Percentiles rank a stretch among this genome's conserved stretches.
Evolutionary conservation across 1,140 invertebrate genomes (phyloP).

Genomic region (Papilio polytes): DNA sequence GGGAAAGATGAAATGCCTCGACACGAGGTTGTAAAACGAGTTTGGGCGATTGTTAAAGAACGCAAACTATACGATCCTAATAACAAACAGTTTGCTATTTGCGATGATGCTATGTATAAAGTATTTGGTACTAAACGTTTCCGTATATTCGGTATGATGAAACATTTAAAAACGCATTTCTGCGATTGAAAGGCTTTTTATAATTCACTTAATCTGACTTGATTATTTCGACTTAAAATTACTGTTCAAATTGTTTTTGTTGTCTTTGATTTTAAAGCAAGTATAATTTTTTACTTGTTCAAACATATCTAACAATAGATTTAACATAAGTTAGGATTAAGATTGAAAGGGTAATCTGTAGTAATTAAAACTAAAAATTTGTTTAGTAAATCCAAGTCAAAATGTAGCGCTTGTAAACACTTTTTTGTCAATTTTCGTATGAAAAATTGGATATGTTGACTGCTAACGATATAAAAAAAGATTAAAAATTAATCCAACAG

Average conservation of each 20-base stretch:
- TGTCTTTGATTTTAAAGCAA: not conserved
- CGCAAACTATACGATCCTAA: conserved; percentile 96
- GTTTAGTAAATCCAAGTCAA: not conserved
- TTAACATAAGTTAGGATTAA: conserved; percentile 31
- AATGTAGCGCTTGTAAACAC: not conserved
- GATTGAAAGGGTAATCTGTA: conserved; percentile 25
- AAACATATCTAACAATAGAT: not conserved
- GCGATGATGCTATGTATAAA: conserved; percentile 95
- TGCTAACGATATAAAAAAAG: not conserved
- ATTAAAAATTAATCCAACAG: not conserved
- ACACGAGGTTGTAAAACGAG: conserved; percentile 96
- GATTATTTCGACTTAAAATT: not conserved
- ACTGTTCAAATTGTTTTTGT: not conserved
- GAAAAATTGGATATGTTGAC: too few species aligned
- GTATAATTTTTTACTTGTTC: not conserved
- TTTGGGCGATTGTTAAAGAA: conserved; percentile 97
- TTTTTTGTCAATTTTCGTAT: not conserved
- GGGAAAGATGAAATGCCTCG: conserved; percentile 93
- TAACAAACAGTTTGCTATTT: conserved; percentile 97
- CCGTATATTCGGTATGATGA: conserved; percentile 97
- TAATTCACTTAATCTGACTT: not conserved
- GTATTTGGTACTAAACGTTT: conserved; percentile 96
- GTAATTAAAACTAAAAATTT: not conserved
- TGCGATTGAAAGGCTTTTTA: conserved; percentile 55
- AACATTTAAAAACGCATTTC: conserved; percentile 96